A percentile compares a stretch with the other conserved stretches of the same genome.
Conservation (phyloP, 2,888 invertebrate species). For the Eupithecia abbreviata region DNA sequence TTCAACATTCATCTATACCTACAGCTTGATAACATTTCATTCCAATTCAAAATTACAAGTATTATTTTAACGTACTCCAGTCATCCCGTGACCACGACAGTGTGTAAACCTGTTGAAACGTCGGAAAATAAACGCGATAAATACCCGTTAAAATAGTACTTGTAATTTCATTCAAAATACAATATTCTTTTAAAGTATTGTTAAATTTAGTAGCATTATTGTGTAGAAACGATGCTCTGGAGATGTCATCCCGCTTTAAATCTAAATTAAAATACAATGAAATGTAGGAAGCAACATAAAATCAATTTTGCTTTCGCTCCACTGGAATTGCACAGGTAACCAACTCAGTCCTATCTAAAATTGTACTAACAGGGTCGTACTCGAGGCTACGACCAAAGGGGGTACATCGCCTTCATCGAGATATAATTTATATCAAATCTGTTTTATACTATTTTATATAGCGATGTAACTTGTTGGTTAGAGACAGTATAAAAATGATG, state of each 20-base stretch:
- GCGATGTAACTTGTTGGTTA: background rate
- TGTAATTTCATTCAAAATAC: too few relatives aligned
- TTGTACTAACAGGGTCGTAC: slow-evolving; percentile 20
- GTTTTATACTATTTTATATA: background rate
- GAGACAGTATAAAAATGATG: background rate
- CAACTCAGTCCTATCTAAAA: slow-evolving; percentile 31
- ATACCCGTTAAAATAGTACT: too few relatives aligned
- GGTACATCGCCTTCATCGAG: background rate
- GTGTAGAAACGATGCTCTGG: background rate
- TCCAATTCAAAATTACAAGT: too few relatives aligned
- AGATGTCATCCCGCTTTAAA: slow-evolving; percentile 7
- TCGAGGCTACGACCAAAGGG: slow-evolving; percentile 1
- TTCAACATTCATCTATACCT: too few relatives aligned
- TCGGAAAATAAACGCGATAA: too few relatives aligned
- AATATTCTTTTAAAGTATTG: too few relatives aligned
- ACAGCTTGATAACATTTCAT: too few relatives aligned
- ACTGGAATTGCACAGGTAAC: slow-evolving; percentile 29
- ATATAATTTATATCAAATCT: background rate
- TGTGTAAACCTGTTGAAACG: too few relatives aligned
- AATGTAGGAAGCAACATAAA: slow-evolving; percentile 24
- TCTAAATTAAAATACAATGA: slow-evolving; percentile 33
- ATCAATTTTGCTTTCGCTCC: slow-evolving; percentile 25
- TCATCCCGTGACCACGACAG: too few relatives aligned
- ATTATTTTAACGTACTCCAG: too few relatives aligned
- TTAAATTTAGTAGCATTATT: too few relatives aligned